Conservation (phyloP, 2,797 vertebrate species). For the Prionace glauca region DNA sequence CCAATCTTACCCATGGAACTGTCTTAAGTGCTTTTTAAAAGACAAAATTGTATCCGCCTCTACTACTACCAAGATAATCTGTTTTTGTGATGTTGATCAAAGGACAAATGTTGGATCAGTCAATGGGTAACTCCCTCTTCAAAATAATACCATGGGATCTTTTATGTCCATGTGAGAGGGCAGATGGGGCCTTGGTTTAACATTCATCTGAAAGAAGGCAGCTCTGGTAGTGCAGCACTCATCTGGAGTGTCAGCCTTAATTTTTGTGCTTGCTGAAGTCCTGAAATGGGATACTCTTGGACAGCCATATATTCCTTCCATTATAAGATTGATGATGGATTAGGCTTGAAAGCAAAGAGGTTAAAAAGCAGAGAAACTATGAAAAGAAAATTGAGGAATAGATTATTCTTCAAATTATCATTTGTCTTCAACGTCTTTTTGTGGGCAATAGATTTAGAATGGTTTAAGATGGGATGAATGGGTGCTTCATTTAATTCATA, state of each 20-base stretch:
- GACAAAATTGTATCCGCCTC: no score
- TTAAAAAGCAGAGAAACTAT: not conserved
- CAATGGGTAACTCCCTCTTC: not conserved
- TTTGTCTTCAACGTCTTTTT: not conserved
- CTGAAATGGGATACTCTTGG: not conserved
- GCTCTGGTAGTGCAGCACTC: not conserved
- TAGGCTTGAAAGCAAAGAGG: not conserved
- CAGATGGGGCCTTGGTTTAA: not conserved
- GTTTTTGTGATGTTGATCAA: not conserved
- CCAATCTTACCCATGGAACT: no score
- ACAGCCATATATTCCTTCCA: not conserved
- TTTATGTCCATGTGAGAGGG: no score
- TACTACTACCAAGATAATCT: not conserved
- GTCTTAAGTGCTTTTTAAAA: no score
- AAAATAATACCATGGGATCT: not conserved
- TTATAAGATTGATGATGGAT: not conserved
- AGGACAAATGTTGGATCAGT: not conserved
- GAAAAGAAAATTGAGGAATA: not conserved
- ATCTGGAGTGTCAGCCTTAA: not conserved
- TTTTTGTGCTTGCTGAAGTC: not conserved
- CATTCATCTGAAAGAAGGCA: not conserved
- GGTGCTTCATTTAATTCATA: not conserved
- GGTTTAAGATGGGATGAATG: not conserved
- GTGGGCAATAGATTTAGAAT: not conserved
- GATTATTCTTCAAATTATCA: not conserved